Evolutionary conservation across 2,113 vertebrate species (phyloP).

Genomic region (Canis aureus): DNA sequence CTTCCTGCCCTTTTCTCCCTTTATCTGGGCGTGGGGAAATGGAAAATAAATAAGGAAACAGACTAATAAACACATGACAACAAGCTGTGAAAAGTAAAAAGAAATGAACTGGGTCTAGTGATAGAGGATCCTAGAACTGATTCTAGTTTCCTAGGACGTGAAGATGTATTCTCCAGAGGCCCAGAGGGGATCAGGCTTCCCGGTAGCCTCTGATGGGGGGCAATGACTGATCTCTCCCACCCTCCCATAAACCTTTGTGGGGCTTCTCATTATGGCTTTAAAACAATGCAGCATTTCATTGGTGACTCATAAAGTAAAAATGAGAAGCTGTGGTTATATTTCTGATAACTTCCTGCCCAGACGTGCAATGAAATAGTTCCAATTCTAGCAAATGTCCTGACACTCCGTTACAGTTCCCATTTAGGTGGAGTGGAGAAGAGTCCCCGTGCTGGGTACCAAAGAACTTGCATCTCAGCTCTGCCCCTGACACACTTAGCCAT

Average conservation of each 20-base stretch:
- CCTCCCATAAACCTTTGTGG: background rate
- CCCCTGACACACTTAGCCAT: background rate
- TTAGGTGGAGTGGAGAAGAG: background rate
- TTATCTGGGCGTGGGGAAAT: background rate
- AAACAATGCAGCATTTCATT: slow-evolving; percentile 49
- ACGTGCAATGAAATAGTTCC: slow-evolving; percentile 8
- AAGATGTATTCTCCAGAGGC: background rate
- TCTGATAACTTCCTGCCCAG: slow-evolving; percentile 14
- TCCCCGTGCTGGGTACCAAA: background rate
- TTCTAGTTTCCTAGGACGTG: background rate
- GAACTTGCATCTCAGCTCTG: background rate
- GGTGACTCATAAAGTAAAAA: slow-evolving; percentile 48
- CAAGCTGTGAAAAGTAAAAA: slow-evolving; percentile 22
- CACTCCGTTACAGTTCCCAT: background rate
- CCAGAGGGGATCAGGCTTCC: background rate
- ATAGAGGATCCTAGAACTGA: background rate
- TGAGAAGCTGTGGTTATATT: slow-evolving; percentile 21
- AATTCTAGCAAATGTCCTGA: background rate
- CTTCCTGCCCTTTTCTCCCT: background rate
- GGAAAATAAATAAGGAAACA: background rate
- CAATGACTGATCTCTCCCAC: background rate
- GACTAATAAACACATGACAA: background rate
- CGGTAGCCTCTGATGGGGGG: background rate
- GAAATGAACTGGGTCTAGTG: background rate
- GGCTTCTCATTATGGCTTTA: slow-evolving; percentile 13